A percentile compares a stretch with the other conserved stretches of the same genome.
Conservation (phyloP, 2,797 vertebrate species). For the Jordanella pulchra region DNA sequence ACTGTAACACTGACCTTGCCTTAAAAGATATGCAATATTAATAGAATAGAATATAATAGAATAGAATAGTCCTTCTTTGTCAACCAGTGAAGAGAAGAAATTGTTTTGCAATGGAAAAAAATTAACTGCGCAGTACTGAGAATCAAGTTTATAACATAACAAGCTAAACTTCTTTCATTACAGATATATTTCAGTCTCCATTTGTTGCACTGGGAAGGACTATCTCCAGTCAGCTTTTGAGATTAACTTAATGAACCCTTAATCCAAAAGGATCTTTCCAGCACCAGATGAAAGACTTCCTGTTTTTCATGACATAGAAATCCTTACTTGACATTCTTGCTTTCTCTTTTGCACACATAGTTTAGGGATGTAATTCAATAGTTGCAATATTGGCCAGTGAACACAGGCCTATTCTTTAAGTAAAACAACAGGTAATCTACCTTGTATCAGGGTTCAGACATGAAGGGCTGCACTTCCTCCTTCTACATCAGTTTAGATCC, state of each 20-base stretch:
- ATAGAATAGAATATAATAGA: no score
- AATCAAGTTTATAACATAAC: neutral
- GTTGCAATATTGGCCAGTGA: conserved; percentile 55
- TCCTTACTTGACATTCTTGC: conserved; percentile 65
- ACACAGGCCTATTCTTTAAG: conserved; percentile 58
- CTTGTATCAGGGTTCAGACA: conserved; percentile 45
- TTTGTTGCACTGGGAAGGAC: conserved; percentile 57
- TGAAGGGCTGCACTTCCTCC: conserved; percentile 33
- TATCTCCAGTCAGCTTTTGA: conserved; percentile 68
- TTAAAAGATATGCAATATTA: no score
- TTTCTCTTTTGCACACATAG: conserved; percentile 46
- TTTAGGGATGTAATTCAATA: conserved; percentile 71
- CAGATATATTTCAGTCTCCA: neutral
- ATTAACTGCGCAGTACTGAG: no score
- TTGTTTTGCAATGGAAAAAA: no score
- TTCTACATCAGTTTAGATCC: conserved; percentile 16
- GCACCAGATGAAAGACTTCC: conserved; percentile 47
- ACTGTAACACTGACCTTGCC: neutral
- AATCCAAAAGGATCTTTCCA: conserved; percentile 72
- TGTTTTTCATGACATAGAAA: conserved; percentile 62
- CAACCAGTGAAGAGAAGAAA: no score
- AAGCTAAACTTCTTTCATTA: no score
- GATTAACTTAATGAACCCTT: conserved; percentile 61
- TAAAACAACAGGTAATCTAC: conserved; percentile 57
- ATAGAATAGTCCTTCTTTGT: no score